Conservation (phyloP, 1,140 invertebrate species). For the Eubasilissa regina region DNA sequence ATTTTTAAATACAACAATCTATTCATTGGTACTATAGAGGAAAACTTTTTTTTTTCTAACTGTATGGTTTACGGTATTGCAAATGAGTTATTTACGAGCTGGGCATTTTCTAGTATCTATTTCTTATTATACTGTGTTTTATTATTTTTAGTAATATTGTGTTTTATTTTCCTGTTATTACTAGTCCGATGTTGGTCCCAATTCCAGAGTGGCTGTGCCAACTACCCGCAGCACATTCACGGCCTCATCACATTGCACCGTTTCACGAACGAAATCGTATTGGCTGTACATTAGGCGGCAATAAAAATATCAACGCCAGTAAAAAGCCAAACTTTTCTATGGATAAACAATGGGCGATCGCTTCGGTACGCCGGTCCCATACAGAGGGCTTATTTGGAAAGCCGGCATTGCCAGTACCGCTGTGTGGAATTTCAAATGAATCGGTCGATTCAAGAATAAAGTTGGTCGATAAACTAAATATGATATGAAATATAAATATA, state of each 20-base stretch:
- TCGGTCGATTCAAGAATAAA: constrained; percentile 8
- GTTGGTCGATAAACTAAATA: constrained; percentile 16
- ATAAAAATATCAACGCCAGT: constrained; percentile 45
- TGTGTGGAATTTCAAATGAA: constrained; percentile 38
- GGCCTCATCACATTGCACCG: constrained; percentile 10
- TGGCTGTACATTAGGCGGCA: constrained; percentile 37
- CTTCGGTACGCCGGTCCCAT: constrained; percentile 43
- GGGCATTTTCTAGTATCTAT: no score
- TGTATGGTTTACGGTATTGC: no score
- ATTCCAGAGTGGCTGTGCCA: constrained; percentile 29
- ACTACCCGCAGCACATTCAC: constrained; percentile 17
- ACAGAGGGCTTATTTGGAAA: constrained; percentile 46
- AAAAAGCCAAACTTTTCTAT: constrained; percentile 45
- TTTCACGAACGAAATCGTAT: constrained; percentile 28
- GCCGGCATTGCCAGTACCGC: constrained; percentile 13
- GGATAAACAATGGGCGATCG: constrained; percentile 51
- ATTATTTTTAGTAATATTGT: no score
- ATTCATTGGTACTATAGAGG: no score
- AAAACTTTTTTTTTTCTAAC: no score
- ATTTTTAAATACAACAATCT: no score
- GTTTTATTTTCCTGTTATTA: no score
- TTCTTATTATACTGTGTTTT: no score
- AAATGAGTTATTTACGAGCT: no score
- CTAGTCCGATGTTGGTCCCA: not conserved
- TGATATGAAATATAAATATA: not conserved